A percentile compares a stretch with the other conserved stretches of the same genome.
Conservation (phyloP, 2,888 invertebrate genomes). For the Cordylochernes scorpioides region DNA sequence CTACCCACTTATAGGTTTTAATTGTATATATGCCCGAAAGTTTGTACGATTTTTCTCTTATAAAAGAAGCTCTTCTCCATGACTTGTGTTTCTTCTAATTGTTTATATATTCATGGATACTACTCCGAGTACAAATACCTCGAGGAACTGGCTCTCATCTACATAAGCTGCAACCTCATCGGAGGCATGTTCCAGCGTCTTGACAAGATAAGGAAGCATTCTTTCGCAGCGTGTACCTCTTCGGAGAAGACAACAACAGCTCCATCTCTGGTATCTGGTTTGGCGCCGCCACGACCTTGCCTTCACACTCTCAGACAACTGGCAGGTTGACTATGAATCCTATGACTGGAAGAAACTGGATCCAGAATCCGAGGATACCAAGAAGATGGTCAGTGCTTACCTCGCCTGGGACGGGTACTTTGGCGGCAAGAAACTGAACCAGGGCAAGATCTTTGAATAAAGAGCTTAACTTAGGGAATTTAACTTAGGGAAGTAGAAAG, state of each 20-base stretch:
- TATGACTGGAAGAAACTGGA: conserved; percentile 91
- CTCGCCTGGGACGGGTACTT: conserved; percentile 76
- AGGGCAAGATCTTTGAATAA: conserved; percentile 98
- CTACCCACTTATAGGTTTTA: too few relatives aligned
- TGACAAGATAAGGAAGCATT: conserved; percentile 89
- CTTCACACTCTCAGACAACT: conserved; percentile 65
- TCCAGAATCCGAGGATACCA: conserved; percentile 45
- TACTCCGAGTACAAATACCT: conserved; percentile 85
- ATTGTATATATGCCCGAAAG: too few relatives aligned
- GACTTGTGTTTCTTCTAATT: too few relatives aligned
- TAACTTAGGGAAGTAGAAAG: too few relatives aligned
- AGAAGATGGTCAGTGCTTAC: conserved; percentile 59
- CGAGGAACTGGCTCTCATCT: conserved; percentile 62
- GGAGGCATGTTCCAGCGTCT: conserved; percentile 88
- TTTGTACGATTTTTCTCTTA: too few relatives aligned
- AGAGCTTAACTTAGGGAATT: too few relatives aligned
- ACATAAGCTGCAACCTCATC: conserved; percentile 97
- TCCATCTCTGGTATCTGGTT: conserved; percentile 87
- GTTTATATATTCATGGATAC: too few relatives aligned
- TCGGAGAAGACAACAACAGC: conserved; percentile 71
- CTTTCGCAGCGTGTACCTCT: conserved; percentile 82
- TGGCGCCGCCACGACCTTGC: conserved; percentile 89
- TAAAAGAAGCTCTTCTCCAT: too few relatives aligned
- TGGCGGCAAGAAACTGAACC: conserved; percentile 70
- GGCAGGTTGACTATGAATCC: conserved; percentile 88